Evolutionary conservation across 2,113 vertebrate species (phyloP), one percentile per base, ranked within the genome.

Genomic region (Epinephelus cyanopodus): DNA sequence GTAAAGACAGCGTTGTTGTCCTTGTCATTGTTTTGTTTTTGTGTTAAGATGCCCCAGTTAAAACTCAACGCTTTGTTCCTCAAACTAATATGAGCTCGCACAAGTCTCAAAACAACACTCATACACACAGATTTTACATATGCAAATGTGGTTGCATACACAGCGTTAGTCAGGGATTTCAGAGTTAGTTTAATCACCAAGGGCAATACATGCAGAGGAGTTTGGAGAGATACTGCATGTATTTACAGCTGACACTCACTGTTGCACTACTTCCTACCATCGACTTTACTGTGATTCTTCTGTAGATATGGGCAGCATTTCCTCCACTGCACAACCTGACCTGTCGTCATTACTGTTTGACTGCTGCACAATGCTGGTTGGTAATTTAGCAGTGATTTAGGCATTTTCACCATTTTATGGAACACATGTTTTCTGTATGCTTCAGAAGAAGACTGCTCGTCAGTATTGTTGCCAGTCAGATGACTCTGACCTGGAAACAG

Each of bases 21-120:
- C 74, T 76, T 82, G 90, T 89, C 78, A 50, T 66, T 71, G 67
- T 60, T 83, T 86, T 90, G 83, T 87, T 74, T 82, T 58, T 79
- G 79, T 61, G 70, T 85, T 86, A 39, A 6, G 60, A 83, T 85
- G 89, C 60, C 87, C 89, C 82, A 89, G 79, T 89, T 92, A 87
- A 67, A 89, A 85, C 87, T 81, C 76, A 10, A 1, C 15, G 47
- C 86, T 89, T 86, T 89, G 83, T 76, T 90, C 76, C 79, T 79
- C 82, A 83, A 86, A 84, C 87, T 86, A 74, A 81, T 56, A 79
- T 6, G 76, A 85, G 80, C 50, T 39, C 21, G 27, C 17, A 37
- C 37, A 1, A 72, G 67, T 79, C 73, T 82, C 84, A 33, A 19
- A 86, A 60, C 63, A 27, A 72, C 45, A 29, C 53, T 72, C 37